Conservation (phyloP, 2,888 invertebrate species). For the Folsomia candida region DNA sequence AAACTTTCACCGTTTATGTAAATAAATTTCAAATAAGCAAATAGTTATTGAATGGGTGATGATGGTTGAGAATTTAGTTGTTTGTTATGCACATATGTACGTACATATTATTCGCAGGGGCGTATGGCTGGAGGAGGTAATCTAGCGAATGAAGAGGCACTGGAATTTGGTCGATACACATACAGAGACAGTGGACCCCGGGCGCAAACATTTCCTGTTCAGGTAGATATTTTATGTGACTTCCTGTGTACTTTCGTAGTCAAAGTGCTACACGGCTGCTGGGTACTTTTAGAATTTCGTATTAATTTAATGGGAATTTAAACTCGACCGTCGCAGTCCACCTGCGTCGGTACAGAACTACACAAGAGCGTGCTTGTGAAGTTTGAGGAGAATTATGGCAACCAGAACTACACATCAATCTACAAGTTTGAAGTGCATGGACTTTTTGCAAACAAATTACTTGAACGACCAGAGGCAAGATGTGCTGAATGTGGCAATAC, state of each 20-base stretch:
- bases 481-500: not conserved
- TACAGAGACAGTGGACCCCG: not conserved
- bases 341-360: not conserved
- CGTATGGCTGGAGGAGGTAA: not conserved
- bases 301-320: no score
- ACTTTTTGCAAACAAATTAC: conserved; percentile 47
- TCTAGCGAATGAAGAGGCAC: not conserved
- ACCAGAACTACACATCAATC: conserved; percentile 27
- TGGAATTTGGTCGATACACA: not conserved
- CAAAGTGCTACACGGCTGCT: no score
- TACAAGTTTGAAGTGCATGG: conserved; percentile 32
- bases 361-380: not conserved
- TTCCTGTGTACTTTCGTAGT: no score
- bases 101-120: no score
- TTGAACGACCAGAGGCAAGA: conserved; percentile 39
- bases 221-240: not conserved
- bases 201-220: not conserved
- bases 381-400: conserved; percentile 23
- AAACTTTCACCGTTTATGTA: conserved; percentile 5
- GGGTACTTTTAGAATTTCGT: no score
- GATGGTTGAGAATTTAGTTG: no score
- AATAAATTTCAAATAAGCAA: not conserved
- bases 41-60: no score
- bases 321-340: no score
- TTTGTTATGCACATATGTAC: no score